Conservation (phyloP, 2,797 vertebrate species). For the Atherinosoma microstoma region DNA sequence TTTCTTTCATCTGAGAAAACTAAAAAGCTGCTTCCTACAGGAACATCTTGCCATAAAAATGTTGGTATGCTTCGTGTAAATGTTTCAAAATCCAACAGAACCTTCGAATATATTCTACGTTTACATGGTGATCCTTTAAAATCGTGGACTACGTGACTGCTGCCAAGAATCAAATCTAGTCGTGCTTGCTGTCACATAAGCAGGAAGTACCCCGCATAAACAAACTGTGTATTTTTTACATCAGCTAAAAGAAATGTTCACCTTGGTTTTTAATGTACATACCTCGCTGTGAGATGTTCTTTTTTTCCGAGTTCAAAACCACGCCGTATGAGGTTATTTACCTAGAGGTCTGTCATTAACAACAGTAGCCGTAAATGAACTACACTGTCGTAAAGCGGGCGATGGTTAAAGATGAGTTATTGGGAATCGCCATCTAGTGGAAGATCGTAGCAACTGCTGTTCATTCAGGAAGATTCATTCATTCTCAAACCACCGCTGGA, state of each 20-base stretch:
- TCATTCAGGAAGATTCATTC: background rate
- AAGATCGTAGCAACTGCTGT: background rate
- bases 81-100: background rate
- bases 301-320: background rate
- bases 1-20: background rate
- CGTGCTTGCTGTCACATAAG: conserved; percentile 20
- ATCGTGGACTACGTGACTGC: conserved; percentile 13
- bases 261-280: background rate
- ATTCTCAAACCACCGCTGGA: too few relatives aligned
- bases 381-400: conserved; percentile 63
- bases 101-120: too few relatives aligned
- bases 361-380: conserved; percentile 38
- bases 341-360: background rate
- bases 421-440: conserved; percentile 54
- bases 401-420: background rate
- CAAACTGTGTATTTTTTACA: background rate
- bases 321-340: conserved; percentile 51
- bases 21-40: background rate
- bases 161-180: background rate
- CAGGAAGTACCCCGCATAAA: conserved; percentile 6
- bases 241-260: background rate
- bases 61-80: background rate
- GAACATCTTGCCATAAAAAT: background rate
- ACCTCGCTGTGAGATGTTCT: background rate
- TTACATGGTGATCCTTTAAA: background rate